Conservation (phyloP, 53 echinoderm and acorn worm genomes). For the Crossaster papposus region DNA sequence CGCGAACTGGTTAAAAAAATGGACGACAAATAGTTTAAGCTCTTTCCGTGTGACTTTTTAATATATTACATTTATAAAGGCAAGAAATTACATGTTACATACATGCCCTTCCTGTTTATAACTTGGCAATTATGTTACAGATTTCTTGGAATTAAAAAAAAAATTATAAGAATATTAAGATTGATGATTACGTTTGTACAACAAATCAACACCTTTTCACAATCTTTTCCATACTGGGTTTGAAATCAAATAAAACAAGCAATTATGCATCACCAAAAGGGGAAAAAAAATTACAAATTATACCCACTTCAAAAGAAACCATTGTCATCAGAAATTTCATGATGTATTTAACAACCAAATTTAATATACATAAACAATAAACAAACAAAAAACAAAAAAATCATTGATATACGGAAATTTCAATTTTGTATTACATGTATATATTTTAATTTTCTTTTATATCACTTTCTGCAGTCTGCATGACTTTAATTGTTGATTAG, state of each 20-base stretch:
- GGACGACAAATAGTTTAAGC: conserved; percentile 7
- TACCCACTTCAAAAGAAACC: too few species aligned
- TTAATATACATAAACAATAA: too few species aligned
- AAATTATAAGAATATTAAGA: neutral
- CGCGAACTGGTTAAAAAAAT: neutral
- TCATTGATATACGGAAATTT: neutral
- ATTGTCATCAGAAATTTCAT: too few species aligned
- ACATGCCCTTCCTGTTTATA: conserved; percentile 13
- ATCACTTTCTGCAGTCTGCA: too few species aligned
- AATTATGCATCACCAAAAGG: too few species aligned
- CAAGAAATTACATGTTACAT: conserved; percentile 61
- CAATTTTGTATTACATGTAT: too few species aligned
- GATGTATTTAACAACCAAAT: too few species aligned
- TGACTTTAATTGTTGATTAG: too few species aligned
- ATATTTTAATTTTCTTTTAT: too few species aligned
- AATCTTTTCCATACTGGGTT: neutral
- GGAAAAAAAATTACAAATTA: too few species aligned
- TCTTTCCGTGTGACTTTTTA: conserved; percentile 16
- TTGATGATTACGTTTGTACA: neutral
- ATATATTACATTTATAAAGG: conserved; percentile 46
- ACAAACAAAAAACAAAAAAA: neutral
- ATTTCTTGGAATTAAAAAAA: conserved; percentile 22
- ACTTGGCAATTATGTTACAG: conserved; percentile 19
- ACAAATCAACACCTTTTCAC: neutral
- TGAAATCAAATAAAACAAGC: neutral